Base-by-base conservation (phyloP, 1,140 invertebrate species). In the Trigoniulus corallinus region DNA sequence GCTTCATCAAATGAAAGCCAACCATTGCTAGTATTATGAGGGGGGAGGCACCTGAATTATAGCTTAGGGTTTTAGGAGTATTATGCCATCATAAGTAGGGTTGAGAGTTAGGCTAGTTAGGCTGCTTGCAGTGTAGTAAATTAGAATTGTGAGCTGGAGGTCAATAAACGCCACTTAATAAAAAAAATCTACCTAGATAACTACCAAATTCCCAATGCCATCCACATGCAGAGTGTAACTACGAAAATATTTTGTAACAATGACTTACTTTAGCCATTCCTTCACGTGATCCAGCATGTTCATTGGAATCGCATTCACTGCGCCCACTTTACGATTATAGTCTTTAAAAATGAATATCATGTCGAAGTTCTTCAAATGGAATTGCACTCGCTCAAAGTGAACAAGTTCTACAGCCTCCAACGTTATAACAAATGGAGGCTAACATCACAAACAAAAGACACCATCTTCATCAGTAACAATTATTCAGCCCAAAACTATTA, bases 341-440 rank as follows among this genome's bases (percentile, higher is more conserved):
- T 98, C 93, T 71, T 98, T 99, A 62, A 98, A 98, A 27, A 99
- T 86, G 65, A 98, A 98, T 23, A 98, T 87, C 91, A 98, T 98
- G 68, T 99, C 96, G 66, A 99, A 99, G 67, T 98, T 98, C 67
- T 97, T 96, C 52, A 98, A 70, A 63, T 97, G 91, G 65, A 98
- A 98, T 62, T 93, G 88, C 2, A 99, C 95, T 68, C 96, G 75
- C 68, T 99, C 96, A 72, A 99, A 99, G 65, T 98, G 94, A 0
- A 99, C 93, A 50, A 98, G 65, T 67, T 99, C 94, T 1, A 97
- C 84, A 62, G 98, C 93, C 70, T 98, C 94, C 20, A 99, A 70
- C 0, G 93, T 91, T 34, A 98, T 92, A 13, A 98, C 93, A 72
- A 98, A 97, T 59, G 94, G 93, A 39, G 95, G 96, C 81, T 82